Evolutionary conservation across 2,113 vertebrate genomes (phyloP), one percentile per base, ranked within the genome.

Genomic region (Pholis gunnellus): DNA sequence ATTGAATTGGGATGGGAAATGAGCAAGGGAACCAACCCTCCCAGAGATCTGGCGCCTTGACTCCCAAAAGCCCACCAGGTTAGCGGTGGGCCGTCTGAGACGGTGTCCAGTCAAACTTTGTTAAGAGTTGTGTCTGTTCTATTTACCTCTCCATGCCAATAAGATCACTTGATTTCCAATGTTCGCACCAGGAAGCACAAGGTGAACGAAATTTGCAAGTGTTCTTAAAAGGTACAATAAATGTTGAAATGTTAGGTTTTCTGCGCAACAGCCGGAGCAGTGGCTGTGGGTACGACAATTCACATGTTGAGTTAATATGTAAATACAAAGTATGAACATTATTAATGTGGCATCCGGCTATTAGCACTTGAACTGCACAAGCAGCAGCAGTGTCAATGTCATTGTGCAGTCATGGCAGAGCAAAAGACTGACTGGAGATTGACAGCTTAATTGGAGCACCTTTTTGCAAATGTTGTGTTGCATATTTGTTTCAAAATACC

Each of bases 1-100:
- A 95, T 91, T 95, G 93, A 94, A 95, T 93, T 72, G 75, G 75
- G 59, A 95, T 92, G 93, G 93, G 95, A 96, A 95, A 94, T 89
- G 93, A 94, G 89, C 34, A 18, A 87, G 89, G 93, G 95, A 96
- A 95, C 94, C 88, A 56, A 94, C 93, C 88, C 91, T 95, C 94
- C 93, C 90, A 87, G 81, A 89, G 83, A 90, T 90, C 86, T 94
- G 85, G 90, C 84, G 87, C 91, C 90, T 56, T 94, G 90, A 94
- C 88, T 90, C 91, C 92, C 29, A 72, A 91, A 96, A 95, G 95
- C 94, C 94, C 92, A 95, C 91, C 38, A 86, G 89, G 50, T 75
- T 92, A 83, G 92, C 88, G 88, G 90, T 84, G 50, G 27, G 90
- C 88, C 91, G 92, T 88, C 84, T 78, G 90, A 77, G 46, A 79